Evolutionary conservation across 2,113 vertebrate species (phyloP).

Genomic region (Anolis sagrei): DNA sequence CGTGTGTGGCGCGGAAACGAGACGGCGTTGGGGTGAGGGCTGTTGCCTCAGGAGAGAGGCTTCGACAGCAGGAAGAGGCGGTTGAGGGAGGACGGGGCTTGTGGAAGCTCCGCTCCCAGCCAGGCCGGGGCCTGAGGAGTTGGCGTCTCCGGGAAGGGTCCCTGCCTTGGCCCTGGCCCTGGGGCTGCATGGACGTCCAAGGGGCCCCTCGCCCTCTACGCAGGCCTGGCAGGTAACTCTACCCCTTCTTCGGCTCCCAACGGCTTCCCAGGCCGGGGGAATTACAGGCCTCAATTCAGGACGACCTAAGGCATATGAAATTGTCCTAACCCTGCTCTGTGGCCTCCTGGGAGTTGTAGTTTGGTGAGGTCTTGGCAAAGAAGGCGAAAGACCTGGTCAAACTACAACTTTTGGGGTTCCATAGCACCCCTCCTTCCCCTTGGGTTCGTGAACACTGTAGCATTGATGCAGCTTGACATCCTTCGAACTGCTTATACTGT

Average conservation of each 20-base stretch:
- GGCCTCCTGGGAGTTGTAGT: too few species aligned
- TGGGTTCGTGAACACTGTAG: too few species aligned
- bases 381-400: too few species aligned
- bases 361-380: too few species aligned
- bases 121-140: background rate
- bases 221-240: conserved; percentile 55
- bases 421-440: too few species aligned
- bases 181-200: conserved; percentile 44
- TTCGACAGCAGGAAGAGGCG: conserved; percentile 3
- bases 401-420: too few species aligned
- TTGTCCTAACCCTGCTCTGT: too few species aligned
- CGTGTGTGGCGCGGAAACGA: conserved; percentile 53
- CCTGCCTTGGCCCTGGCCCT: background rate
- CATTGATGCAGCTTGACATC: too few species aligned
- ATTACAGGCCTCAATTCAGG: too few species aligned
- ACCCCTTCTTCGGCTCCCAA: background rate
- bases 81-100: conserved; percentile 36
- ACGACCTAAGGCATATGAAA: too few species aligned
- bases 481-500: too few species aligned
- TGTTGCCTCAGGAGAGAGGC: background rate
- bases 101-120: conserved; percentile 66
- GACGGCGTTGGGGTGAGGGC: conserved; percentile 61
- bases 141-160: background rate
- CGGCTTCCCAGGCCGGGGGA: too few species aligned
- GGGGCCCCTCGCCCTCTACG: conserved; percentile 31